phyloP scores from a whole-genome alignment of 2,888 invertebrate genomes.

The Dynastes tityus region DNA sequence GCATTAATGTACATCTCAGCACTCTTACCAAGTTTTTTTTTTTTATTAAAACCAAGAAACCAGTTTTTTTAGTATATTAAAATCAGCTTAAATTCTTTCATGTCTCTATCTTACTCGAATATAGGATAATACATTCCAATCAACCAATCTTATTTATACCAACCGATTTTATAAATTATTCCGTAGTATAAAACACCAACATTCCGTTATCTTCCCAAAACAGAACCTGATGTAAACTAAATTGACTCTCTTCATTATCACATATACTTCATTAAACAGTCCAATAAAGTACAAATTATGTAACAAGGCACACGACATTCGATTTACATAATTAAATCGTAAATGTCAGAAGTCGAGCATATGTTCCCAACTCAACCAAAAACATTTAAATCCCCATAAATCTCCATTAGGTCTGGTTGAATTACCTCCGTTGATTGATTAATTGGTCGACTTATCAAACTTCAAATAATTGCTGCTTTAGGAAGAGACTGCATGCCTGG shows the following conservation, averaged over 20 bases:
- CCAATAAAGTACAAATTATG: neutral
- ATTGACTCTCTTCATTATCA: neutral
- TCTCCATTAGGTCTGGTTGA: slow-evolving; percentile 22
- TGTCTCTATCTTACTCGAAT: too few relatives aligned
- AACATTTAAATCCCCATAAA: slow-evolving; percentile 30
- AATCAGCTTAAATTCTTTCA: too few relatives aligned
- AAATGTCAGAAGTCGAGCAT: slow-evolving; percentile 23
- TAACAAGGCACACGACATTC: slow-evolving; percentile 7
- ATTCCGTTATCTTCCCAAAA: neutral
- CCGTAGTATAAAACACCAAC: neutral
- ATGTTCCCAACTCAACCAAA: slow-evolving; percentile 16
- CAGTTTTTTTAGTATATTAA: too few relatives aligned
- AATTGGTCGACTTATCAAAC: slow-evolving; percentile 35
- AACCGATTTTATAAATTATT: neutral
- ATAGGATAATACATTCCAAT: too few relatives aligned
- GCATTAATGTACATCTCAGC: too few relatives aligned
- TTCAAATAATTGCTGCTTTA: slow-evolving; percentile 35
- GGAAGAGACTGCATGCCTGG: neutral
- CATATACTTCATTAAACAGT: neutral
- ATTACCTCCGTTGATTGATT: slow-evolving; percentile 26
- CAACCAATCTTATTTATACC: too few relatives aligned
- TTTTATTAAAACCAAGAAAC: too few relatives aligned
- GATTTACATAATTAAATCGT: slow-evolving; percentile 28
- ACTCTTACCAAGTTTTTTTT: too few relatives aligned
- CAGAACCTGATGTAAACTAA: neutral